Conservation (phyloP, 1,140 invertebrate species). For the Saccostrea echinata region DNA sequence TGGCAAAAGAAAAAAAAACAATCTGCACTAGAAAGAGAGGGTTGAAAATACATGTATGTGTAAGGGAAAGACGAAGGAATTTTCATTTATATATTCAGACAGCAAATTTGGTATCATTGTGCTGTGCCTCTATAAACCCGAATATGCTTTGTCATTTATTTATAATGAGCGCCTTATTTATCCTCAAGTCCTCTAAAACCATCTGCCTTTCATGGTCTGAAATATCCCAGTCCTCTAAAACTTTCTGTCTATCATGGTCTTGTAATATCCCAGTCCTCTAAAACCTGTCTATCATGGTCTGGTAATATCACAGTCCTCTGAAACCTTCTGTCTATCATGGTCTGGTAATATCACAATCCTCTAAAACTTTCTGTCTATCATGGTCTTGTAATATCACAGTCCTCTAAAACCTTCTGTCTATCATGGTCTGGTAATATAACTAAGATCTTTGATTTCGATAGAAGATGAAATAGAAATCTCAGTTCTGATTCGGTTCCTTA, state of each 20-base stretch:
- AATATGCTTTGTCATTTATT: too few species aligned
- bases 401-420: neutral
- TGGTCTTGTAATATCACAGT: neutral
- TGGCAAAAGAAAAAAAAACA: too few species aligned
- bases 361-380: neutral
- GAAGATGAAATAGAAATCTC: neutral
- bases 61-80: too few species aligned
- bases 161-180: too few species aligned
- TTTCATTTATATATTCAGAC: too few species aligned
- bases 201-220: neutral
- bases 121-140: too few species aligned
- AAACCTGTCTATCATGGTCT: neutral
- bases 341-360: neutral
- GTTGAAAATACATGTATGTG: too few species aligned
- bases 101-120: too few species aligned
- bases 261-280: too few species aligned
- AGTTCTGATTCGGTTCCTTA: neutral
- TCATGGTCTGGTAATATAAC: neutral
- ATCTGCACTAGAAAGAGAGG: too few species aligned
- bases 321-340: neutral
- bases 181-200: neutral
- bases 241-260: neutral
- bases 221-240: too few species aligned
- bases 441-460: neutral
- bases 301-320: neutral